phyloP scores from a whole-genome alignment of 1,140 invertebrate species.

The Probaryconus sp. region DNA sequence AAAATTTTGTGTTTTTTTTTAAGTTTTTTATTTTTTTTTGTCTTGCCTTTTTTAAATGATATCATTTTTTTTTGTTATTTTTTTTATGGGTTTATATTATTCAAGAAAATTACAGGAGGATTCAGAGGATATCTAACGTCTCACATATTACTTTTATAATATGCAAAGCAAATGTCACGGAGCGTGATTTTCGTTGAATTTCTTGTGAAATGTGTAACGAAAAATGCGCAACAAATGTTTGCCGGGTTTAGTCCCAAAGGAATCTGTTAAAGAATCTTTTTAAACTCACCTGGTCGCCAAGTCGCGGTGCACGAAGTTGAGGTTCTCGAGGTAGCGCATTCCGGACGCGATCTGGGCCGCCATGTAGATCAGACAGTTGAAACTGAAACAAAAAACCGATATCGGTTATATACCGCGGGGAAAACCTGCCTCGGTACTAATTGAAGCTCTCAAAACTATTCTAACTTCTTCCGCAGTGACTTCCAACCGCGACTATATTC shows the following conservation, averaged over 20 bases:
- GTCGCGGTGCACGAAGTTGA: slow-evolving; percentile 90
- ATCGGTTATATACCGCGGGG: slow-evolving; percentile 51
- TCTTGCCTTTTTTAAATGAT: no score
- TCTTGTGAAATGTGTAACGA: slow-evolving; percentile 26
- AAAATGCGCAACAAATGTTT: slow-evolving; percentile 13
- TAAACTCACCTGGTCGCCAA: slow-evolving; percentile 84
- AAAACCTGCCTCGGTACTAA: slow-evolving; percentile 53
- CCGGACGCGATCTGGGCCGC: slow-evolving; percentile 91
- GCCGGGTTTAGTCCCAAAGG: no score
- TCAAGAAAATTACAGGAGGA: slow-evolving; percentile 39
- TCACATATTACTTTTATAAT: slow-evolving; percentile 44
- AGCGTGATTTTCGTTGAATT: slow-evolving; percentile 22
- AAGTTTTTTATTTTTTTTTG: no score
- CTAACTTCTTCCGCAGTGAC: slow-evolving; percentile 54
- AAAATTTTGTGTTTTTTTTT: no score
- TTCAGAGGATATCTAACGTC: slow-evolving; percentile 32
- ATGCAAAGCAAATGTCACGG: slow-evolving; percentile 48
- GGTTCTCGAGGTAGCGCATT: slow-evolving; percentile 89
- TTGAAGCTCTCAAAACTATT: slow-evolving; percentile 59
- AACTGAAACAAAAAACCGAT: slow-evolving; percentile 79
- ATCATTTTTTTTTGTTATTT: no score
- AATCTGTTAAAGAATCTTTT: background rate
- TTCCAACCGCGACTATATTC: slow-evolving; percentile 36
- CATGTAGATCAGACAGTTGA: slow-evolving; percentile 88
- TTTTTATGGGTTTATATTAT: no score